phyloP scores from a whole-genome alignment of 1,140 invertebrate genomes.

The Drosophila willistoni region DNA sequence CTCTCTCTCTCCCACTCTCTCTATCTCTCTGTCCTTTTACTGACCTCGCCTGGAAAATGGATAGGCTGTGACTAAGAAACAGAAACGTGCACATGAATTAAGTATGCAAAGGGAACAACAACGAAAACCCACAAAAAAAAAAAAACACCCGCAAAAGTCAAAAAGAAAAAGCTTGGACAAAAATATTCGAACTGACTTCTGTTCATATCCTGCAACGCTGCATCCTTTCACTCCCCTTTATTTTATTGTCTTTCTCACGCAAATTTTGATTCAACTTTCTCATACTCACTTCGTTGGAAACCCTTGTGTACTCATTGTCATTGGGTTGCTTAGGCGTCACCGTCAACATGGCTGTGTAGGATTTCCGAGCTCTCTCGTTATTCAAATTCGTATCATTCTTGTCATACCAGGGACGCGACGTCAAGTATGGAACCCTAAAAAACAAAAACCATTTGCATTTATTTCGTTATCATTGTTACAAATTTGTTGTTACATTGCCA shows the following conservation, averaged over 20 bases:
- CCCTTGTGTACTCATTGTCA: constrained; percentile 89
- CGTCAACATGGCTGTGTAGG: constrained; percentile 95
- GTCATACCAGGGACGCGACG: constrained; percentile 91
- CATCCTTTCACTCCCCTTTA: not conserved
- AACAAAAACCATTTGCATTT: constrained; percentile 6
- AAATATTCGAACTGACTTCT: constrained; percentile 35
- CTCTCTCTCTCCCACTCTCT: no score
- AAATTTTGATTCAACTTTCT: constrained; percentile 34
- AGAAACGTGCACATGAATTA: constrained; percentile 45
- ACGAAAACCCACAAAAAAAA: constrained; percentile 4
- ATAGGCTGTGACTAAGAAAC: constrained; percentile 23
- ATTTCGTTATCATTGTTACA: constrained; percentile 12
- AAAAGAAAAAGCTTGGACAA: constrained; percentile 33
- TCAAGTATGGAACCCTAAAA: constrained; percentile 73
- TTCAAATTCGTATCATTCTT: constrained; percentile 90
- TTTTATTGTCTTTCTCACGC: constrained; percentile 55
- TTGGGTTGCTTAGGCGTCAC: constrained; percentile 94
- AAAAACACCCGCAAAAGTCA: no score
- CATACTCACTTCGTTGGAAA: constrained; percentile 88
- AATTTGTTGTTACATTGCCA: not conserved
- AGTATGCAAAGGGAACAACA: constrained; percentile 57
- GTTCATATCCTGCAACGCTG: not conserved
- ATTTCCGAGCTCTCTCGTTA: constrained; percentile 93
- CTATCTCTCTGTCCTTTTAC: no score
- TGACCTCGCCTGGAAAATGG: constrained; percentile 29